These are phyloP conservation scores for Zosterops japonicus DNA, from an alignment of 2,113 vertebrate species.

Conservation along the genomic window DNA sequence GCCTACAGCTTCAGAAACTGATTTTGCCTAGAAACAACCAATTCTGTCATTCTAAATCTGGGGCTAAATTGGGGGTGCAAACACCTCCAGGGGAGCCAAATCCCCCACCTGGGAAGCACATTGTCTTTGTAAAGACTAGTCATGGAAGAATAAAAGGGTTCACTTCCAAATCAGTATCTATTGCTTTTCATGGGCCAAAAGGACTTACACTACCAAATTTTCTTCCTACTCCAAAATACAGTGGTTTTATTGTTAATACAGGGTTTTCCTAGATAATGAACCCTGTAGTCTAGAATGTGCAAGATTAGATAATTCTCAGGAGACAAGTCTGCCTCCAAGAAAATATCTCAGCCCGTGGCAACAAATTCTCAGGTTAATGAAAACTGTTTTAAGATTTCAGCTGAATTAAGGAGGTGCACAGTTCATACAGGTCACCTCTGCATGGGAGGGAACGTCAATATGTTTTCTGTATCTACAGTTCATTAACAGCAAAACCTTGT, in stretches of 20 bases:
- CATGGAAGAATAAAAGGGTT: not conserved
- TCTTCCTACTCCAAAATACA: not conserved
- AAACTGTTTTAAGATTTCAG: not conserved
- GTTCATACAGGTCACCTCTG: not conserved
- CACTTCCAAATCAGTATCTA: not conserved
- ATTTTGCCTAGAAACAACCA: not conserved
- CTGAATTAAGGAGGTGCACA: not conserved
- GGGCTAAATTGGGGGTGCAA: not conserved
- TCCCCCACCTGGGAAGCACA: not conserved
- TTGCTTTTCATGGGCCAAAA: not conserved
- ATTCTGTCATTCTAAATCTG: not conserved
- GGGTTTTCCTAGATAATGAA: not conserved
- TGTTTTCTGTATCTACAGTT: slow-evolving; percentile 8
- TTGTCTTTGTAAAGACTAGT: not conserved
- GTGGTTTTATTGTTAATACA: not conserved
- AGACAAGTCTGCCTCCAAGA: not conserved
- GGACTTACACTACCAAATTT: not conserved
- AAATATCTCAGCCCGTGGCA: not conserved
- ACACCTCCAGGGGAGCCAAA: not conserved
- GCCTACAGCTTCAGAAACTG: not conserved
- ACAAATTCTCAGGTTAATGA: not conserved
- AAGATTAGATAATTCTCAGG: not conserved
- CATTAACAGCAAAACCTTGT: slow-evolving; percentile 19
- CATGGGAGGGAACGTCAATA: not conserved
- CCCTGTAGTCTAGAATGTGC: not conserved